These are phyloP conservation scores for Sebastolobus alascanus DNA, from an alignment of 2,797 vertebrate genomes.

Conservation along the genomic window DNA sequence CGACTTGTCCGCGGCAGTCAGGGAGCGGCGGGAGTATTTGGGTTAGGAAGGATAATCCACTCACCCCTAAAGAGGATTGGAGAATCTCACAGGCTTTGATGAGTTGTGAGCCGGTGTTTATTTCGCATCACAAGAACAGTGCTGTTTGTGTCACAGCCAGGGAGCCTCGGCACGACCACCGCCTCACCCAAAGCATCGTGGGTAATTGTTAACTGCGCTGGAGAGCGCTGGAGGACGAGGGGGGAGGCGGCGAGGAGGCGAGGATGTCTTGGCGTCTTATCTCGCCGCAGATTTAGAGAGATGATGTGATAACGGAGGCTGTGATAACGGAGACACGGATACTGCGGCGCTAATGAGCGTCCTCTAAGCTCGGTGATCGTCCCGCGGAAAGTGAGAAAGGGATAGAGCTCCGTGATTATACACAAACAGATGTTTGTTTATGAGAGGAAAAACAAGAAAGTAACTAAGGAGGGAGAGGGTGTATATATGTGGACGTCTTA, in stretches of 20 bases:
- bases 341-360: slow-evolving; percentile 66
- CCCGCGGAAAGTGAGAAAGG: slow-evolving; percentile 17
- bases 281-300: slow-evolving; percentile 64
- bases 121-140: slow-evolving; percentile 74
- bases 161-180: slow-evolving; percentile 15
- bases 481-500: not conserved
- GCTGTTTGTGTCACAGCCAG: slow-evolving; percentile 66
- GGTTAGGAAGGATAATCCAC: slow-evolving; percentile 84
- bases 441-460: not conserved
- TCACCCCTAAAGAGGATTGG: slow-evolving; percentile 84
- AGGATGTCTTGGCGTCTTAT: slow-evolving; percentile 57
- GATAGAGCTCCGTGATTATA: slow-evolving; percentile 8
- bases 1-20: slow-evolving; percentile 50
- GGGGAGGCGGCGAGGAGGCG: not conserved
- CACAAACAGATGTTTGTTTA: slow-evolving; percentile 37
- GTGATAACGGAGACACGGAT: slow-evolving; percentile 42
- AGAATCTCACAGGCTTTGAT: slow-evolving; percentile 80
- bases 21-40: slow-evolving; percentile 77
- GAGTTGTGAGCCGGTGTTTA: slow-evolving; percentile 80
- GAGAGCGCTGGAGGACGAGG: not conserved
- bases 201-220: slow-evolving; percentile 50
- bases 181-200: slow-evolving; percentile 41
- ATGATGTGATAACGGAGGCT: slow-evolving; percentile 70
- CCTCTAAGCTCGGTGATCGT: slow-evolving; percentile 52
- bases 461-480: not conserved